Evolutionary conservation across 2,888 invertebrate species (phyloP).

Genomic region (Zhengitettix transpicula): DNA sequence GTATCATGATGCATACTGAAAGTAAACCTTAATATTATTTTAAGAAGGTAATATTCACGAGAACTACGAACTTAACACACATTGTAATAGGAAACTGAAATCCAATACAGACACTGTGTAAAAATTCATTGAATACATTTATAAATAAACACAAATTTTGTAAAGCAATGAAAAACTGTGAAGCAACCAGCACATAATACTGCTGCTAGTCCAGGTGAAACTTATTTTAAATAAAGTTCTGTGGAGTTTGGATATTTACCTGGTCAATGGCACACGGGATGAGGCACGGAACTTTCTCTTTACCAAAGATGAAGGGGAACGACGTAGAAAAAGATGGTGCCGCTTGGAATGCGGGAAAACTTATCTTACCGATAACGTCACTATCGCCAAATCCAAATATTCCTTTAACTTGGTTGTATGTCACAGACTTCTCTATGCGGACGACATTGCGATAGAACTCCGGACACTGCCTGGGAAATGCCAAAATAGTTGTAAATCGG

Average conservation of each 20-base stretch:
- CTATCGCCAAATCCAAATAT: constrained; percentile 97
- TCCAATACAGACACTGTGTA: too few relatives aligned
- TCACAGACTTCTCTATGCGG: constrained; percentile 83
- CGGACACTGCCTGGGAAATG: constrained; percentile 49
- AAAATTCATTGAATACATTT: too few relatives aligned
- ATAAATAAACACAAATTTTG: background rate
- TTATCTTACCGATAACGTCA: constrained; percentile 90
- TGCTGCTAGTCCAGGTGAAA: background rate
- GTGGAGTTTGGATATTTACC: constrained; percentile 21
- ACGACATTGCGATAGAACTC: constrained; percentile 89
- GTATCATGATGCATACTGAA: too few relatives aligned
- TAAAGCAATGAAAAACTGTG: background rate
- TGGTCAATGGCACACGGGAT: constrained; percentile 99
- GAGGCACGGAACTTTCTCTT: constrained; percentile 57
- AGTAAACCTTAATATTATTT: too few relatives aligned
- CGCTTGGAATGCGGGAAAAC: constrained; percentile 92
- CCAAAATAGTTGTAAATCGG: background rate
- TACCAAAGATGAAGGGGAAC: constrained; percentile 80
- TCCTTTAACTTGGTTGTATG: constrained; percentile 93
- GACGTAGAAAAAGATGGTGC: constrained; percentile 82
- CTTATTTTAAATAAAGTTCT: too few relatives aligned
- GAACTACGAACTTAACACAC: too few relatives aligned
- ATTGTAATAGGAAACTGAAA: too few relatives aligned
- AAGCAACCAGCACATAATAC: background rate
- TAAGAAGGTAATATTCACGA: too few relatives aligned